phyloP scores from a whole-genome alignment of 2,113 vertebrate genomes.

The Amphilophus citrinellus region DNA sequence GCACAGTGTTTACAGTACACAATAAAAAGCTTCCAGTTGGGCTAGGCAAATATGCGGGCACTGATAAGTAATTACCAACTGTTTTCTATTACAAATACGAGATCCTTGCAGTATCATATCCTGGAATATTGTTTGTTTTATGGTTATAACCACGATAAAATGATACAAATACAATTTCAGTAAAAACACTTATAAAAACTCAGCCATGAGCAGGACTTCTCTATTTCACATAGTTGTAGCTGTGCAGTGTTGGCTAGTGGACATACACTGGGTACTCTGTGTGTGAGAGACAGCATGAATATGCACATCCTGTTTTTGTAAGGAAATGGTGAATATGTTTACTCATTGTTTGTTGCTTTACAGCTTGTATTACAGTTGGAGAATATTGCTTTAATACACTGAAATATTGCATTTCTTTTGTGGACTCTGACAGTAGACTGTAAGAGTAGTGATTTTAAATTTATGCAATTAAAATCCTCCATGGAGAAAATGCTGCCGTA shows the following conservation, averaged over 20 bases:
- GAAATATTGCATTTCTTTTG: background rate
- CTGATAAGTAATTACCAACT: background rate
- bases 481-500: background rate
- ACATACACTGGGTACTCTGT: background rate
- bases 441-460: background rate
- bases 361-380: background rate
- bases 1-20: constrained; percentile 2
- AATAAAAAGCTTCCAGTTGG: background rate
- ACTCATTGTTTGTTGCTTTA: background rate
- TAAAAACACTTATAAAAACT: background rate
- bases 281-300: background rate
- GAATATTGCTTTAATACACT: background rate
- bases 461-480: background rate
- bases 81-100: background rate
- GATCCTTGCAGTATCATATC: background rate
- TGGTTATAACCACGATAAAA: background rate
- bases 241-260: background rate
- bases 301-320: constrained; percentile 25
- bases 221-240: background rate
- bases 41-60: background rate
- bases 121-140: background rate
- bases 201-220: background rate
- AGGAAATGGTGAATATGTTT: background rate
- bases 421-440: background rate
- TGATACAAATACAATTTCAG: background rate